These are phyloP conservation scores for Papilio elwesi DNA, from an alignment of 2,888 invertebrate genomes.

Conservation along the genomic window DNA sequence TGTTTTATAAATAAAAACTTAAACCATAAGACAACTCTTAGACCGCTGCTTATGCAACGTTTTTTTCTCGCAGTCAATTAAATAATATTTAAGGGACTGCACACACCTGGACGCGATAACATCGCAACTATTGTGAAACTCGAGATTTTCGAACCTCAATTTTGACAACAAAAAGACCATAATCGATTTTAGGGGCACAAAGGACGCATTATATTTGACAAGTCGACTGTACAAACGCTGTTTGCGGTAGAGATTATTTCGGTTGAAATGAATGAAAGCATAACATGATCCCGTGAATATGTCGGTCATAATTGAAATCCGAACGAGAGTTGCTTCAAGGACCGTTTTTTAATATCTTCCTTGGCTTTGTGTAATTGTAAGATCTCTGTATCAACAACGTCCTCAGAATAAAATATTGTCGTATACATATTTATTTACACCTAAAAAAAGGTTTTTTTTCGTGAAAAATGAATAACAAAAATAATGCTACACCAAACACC, in stretches of 20 bases:
- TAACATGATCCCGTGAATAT: slow-evolving; percentile 80
- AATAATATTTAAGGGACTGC: slow-evolving; percentile 72
- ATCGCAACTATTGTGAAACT: slow-evolving; percentile 81
- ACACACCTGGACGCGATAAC: slow-evolving; percentile 79
- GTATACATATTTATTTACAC: not conserved
- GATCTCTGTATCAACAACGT: slow-evolving; percentile 25
- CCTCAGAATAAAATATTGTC: not conserved
- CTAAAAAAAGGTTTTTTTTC: not conserved
- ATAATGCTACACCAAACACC: too few relatives aligned
- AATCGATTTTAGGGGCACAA: slow-evolving; percentile 82
- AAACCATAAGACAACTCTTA: not conserved
- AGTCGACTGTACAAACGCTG: slow-evolving; percentile 80
- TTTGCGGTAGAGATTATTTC: slow-evolving; percentile 84
- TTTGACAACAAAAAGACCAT: slow-evolving; percentile 84
- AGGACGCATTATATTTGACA: slow-evolving; percentile 81
- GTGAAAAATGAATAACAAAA: not conserved
- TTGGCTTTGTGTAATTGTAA: slow-evolving; percentile 32
- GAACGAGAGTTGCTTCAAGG: slow-evolving; percentile 63
- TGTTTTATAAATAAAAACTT: not conserved
- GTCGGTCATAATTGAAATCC: slow-evolving; percentile 79
- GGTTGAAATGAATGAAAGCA: slow-evolving; percentile 83
- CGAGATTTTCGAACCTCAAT: slow-evolving; percentile 82
- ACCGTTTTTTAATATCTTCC: slow-evolving; percentile 64
- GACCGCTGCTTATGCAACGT: slow-evolving; percentile 5
- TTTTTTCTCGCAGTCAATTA: slow-evolving; percentile 70